Evolutionary conservation across 2,797 vertebrate genomes (phyloP), one percentile per base, ranked within the genome.

Genomic region (Poecilia velifera): DNA sequence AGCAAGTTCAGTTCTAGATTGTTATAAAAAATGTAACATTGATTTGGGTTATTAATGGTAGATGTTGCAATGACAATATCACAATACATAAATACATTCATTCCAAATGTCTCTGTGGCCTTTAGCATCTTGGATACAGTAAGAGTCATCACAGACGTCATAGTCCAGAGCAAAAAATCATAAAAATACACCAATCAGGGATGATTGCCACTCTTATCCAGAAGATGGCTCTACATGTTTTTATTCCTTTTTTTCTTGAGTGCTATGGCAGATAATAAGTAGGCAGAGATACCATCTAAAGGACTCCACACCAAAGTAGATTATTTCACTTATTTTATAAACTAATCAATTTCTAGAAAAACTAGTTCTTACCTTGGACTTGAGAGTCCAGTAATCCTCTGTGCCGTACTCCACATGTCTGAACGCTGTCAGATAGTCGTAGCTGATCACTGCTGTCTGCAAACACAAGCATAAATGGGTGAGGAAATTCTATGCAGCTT

Each of bases 351-450:
- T 20, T 53, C 31, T n/a, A 34, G 7, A 62, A 62, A 46, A 75
- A 1, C 8, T 46, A 4, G 10, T 6, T 12, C 53, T 39, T 96
- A 99, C 98, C 98, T 98, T 94, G 22, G 98, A 99, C 86, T 92
- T 97, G 90, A 97, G 93, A n/a, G 89, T 87, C 79, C 94, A 91
- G 87, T 98, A 98, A 78, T 98, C 96, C 55, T 97, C 95, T 22
- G 97, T 96, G 83, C 95, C 97, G 0, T 94, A 91, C 0, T 96
- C 94, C 83, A 98, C 93, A 0, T 94, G 89, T 90, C 90, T 96
- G 81, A 99, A 96, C 43, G 97, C 94, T 0, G 96, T 97, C 86
- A 99, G 93, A 84, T 99, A 99, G 93, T 99, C 98, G 7, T 95
- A 98, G 88, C 95, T 97, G 95, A 99, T 98, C 82, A 95, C 89